These are phyloP conservation scores for Opisthocomus hoazin DNA, from an alignment of 2,113 vertebrate genomes.

Conservation along the genomic window DNA sequence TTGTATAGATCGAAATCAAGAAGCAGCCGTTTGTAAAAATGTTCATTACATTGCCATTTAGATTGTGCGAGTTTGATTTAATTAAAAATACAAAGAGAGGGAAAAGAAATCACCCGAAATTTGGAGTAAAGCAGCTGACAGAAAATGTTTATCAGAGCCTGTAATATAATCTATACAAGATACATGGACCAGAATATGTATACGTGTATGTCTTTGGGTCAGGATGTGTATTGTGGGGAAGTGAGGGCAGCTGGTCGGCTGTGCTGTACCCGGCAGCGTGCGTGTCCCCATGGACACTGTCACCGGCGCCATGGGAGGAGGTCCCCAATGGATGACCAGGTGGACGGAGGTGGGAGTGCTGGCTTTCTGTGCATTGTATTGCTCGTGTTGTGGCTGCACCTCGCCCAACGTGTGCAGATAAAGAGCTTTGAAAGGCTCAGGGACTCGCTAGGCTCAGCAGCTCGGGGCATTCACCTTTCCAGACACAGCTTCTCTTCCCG, in stretches of 20 bases:
- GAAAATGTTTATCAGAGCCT: not conserved
- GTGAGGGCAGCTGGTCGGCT: not conserved
- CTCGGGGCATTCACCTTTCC: not conserved
- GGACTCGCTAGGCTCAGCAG: not conserved
- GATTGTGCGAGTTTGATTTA: slow-evolving; percentile 6
- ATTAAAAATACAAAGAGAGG: slow-evolving; percentile 13
- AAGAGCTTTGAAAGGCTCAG: not conserved
- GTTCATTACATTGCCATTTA: slow-evolving; percentile 8
- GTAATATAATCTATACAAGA: not conserved
- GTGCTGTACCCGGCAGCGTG: accelerated
- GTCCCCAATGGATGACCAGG: not conserved
- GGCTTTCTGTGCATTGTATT: not conserved
- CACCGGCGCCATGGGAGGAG: not conserved
- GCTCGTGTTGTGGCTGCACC: not conserved
- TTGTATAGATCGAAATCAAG: not conserved
- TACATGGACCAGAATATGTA: not conserved
- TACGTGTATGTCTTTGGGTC: not conserved
- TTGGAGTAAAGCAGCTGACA: not conserved
- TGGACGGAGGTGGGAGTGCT: not conserved
- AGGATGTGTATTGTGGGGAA: not conserved
- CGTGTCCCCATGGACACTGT: accelerated
- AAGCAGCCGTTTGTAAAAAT: not conserved
- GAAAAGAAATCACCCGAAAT: not conserved
- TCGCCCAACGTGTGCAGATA: not conserved
- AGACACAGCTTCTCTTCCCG: not conserved